A percentile compares a stretch with the other conserved stretches of the same genome.
Evolutionary conservation across 2,113 vertebrate species (phyloP).

Genomic region (Scomber scombrus): DNA sequence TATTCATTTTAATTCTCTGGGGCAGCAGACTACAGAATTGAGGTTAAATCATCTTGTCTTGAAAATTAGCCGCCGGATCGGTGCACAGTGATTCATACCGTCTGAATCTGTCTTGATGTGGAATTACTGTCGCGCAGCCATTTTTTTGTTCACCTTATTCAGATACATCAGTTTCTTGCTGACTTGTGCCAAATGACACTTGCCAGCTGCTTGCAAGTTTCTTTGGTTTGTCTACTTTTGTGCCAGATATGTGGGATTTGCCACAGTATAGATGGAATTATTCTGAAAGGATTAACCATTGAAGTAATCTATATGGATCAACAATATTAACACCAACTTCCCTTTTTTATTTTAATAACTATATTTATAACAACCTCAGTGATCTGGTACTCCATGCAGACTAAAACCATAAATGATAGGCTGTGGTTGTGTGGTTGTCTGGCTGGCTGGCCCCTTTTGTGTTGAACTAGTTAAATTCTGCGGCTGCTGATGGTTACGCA

Average conservation of each 20-base stretch:
- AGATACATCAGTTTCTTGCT: constrained; percentile 5
- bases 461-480: constrained; percentile 20
- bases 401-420: constrained; percentile 16
- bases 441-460: constrained; percentile 3
- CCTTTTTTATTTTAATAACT: not conserved
- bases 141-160: not conserved
- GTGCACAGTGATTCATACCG: constrained; percentile 17
- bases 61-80: not conserved
- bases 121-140: not conserved
- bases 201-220: not conserved
- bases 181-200: not conserved
- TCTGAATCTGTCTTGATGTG: constrained; percentile 49
- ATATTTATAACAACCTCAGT: not conserved
- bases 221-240: constrained; percentile 12
- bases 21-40: not conserved
- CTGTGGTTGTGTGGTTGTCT: constrained; percentile 4
- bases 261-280: not conserved
- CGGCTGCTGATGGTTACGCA: constrained; percentile 2
- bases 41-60: not conserved
- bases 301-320: not conserved
- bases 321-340: not conserved
- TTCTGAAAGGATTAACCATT: not conserved
- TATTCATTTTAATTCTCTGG: constrained; percentile 40
- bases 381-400: not conserved
- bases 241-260: constrained; percentile 13